A percentile compares a stretch with the other conserved stretches of the same genome.
phyloP scores from a whole-genome alignment of 1,140 invertebrate genomes.

The Drosophila orosa region DNA sequence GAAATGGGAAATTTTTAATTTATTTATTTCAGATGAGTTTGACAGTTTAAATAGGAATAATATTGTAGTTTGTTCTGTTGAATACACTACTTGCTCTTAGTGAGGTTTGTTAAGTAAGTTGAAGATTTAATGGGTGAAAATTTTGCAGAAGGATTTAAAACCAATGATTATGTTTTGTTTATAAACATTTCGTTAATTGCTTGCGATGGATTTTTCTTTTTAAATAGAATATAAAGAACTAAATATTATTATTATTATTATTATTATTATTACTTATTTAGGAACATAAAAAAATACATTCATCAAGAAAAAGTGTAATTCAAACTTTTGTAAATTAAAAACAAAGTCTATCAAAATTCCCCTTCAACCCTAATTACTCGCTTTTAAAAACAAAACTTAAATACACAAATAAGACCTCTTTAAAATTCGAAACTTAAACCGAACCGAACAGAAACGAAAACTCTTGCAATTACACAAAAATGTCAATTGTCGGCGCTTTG shows the following conservation, averaged over 20 bases:
- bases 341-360: neutral
- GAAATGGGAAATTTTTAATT: rapidly evolving
- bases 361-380: neutral
- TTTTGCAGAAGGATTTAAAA: too few relatives aligned
- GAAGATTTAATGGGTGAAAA: too few relatives aligned
- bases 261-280: too few relatives aligned
- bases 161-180: too few relatives aligned
- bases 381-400: constrained; percentile 9
- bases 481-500: constrained; percentile 65
- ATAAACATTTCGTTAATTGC: too few relatives aligned
- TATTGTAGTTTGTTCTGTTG: neutral
- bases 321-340: neutral
- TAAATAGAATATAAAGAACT: too few relatives aligned
- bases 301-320: neutral
- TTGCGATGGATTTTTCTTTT: too few relatives aligned
- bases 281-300: neutral
- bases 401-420: constrained; percentile 10
- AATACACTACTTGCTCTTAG: neutral
- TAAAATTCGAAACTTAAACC: constrained; percentile 11
- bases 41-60: neutral
- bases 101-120: neutral
- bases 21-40: neutral
- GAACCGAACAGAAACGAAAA: constrained; percentile 24
- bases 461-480: constrained; percentile 64
- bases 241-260: too few relatives aligned